Percentiles rank a stretch among this genome's conserved stretches.
phyloP scores from a whole-genome alignment of 2,888 invertebrate species.

The Dione juno region DNA sequence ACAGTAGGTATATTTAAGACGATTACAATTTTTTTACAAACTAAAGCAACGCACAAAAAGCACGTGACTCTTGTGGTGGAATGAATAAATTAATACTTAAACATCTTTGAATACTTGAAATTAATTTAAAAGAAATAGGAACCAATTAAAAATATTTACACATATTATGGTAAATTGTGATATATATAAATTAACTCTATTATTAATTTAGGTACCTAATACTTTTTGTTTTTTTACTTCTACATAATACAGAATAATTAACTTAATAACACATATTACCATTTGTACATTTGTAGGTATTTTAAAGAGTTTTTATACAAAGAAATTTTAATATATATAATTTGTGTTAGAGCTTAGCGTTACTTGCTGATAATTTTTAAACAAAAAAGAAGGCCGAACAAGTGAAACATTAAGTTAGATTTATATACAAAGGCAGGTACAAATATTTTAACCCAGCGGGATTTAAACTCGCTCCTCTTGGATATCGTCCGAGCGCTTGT shows the following conservation, averaged over 20 bases:
- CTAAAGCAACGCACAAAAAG: background rate
- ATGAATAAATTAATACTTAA: constrained; percentile 4
- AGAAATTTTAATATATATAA: no score
- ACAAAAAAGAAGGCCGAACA: no score
- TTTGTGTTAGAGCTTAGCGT: no score
- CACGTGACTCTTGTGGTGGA: background rate
- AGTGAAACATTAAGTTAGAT: no score
- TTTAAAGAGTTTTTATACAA: no score
- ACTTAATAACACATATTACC: no score
- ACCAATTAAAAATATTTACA: background rate
- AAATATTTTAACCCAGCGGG: background rate
- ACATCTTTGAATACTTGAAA: background rate
- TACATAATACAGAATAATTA: background rate
- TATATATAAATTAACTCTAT: background rate
- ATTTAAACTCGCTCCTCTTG: no score
- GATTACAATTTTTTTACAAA: no score
- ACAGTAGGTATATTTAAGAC: background rate
- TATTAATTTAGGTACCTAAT: background rate
- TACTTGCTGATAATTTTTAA: no score
- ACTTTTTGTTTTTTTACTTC: no score
- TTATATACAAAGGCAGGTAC: background rate
- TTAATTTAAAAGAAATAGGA: constrained; percentile 10
- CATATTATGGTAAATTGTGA: background rate
- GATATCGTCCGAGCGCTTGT: no score
- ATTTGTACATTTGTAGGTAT: background rate